phyloP scores from a whole-genome alignment of 2,888 invertebrate species.

The Pseudoips prasinana region DNA sequence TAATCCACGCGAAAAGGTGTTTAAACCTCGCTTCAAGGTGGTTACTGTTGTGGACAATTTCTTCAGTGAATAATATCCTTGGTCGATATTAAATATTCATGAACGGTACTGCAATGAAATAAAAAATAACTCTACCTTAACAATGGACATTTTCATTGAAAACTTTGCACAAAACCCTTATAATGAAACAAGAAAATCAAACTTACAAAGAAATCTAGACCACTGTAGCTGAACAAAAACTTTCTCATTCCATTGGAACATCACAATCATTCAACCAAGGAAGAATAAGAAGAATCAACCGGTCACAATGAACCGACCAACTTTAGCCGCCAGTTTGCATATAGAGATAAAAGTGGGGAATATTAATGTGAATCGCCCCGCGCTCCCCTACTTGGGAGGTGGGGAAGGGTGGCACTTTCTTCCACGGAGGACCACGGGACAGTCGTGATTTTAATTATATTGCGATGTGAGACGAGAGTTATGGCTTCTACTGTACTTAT shows the following conservation, averaged over 20 bases:
- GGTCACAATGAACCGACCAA: slow-evolving; percentile 78
- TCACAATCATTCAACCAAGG: slow-evolving; percentile 73
- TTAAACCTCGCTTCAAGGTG: too few relatives aligned
- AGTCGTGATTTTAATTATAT: slow-evolving; percentile 81
- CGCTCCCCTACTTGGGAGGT: slow-evolving; percentile 36
- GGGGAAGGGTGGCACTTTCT: slow-evolving; percentile 59
- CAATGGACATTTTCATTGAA: not conserved
- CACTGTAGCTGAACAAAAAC: slow-evolving; percentile 63
- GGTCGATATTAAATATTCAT: too few relatives aligned
- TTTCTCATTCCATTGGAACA: slow-evolving; percentile 72
- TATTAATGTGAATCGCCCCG: slow-evolving; percentile 78
- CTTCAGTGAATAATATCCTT: too few relatives aligned
- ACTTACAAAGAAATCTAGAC: slow-evolving; percentile 55
- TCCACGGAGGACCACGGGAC: slow-evolving; percentile 76
- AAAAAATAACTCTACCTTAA: too few relatives aligned
- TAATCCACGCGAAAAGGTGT: too few relatives aligned
- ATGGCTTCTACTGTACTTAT: slow-evolving; percentile 59
- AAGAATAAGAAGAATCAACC: slow-evolving; percentile 64
- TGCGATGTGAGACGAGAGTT: slow-evolving; percentile 74
- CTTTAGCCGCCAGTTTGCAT: slow-evolving; percentile 80
- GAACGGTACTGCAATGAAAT: too few relatives aligned
- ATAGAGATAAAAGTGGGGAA: slow-evolving; percentile 83
- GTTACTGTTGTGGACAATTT: too few relatives aligned
- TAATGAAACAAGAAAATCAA: slow-evolving; percentile 46
- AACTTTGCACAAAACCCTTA: slow-evolving; percentile 19